A percentile compares a stretch with the other conserved stretches of the same genome.
Conservation (phyloP, 64 coral and sea anemone genomes). For the Montipora capricornis region DNA sequence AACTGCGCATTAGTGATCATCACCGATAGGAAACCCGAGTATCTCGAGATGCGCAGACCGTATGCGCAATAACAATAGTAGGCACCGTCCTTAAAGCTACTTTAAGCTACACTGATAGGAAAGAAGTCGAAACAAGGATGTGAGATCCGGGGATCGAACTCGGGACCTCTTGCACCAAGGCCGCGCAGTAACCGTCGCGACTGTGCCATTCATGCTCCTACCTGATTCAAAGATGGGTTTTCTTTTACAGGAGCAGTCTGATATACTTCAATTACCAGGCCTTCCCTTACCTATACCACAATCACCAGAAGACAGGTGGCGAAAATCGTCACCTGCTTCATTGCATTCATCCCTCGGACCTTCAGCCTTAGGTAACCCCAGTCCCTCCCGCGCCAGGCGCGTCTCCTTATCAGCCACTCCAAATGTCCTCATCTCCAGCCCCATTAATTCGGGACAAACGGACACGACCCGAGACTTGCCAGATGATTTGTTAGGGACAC, state of each 20-base stretch:
- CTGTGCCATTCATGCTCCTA: no score
- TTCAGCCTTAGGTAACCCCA: neutral
- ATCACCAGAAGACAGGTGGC: neutral
- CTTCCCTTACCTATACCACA: neutral
- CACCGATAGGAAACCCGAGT: no score
- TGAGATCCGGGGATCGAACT: no score
- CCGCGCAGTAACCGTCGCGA: no score
- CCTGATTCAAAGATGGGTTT: neutral
- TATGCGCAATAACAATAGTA: no score
- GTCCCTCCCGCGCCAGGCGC: neutral
- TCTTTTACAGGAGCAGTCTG: neutral
- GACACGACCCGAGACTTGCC: neutral
- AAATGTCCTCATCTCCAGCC: neutral
- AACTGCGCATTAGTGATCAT: no score
- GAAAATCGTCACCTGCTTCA: conserved; percentile 3
- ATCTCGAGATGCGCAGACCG: no score
- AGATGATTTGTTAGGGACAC: neutral
- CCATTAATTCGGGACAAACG: neutral
- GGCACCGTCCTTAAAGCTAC: no score
- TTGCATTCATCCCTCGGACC: neutral
- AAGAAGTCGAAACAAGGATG: no score
- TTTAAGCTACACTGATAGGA: no score
- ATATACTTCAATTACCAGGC: neutral
- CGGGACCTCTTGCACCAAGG: no score
- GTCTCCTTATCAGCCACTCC: neutral